A percentile compares a stretch with the other conserved stretches of the same genome.
Conservation (phyloP, 2,797 vertebrate species). For the Halcyon chelicuti region DNA sequence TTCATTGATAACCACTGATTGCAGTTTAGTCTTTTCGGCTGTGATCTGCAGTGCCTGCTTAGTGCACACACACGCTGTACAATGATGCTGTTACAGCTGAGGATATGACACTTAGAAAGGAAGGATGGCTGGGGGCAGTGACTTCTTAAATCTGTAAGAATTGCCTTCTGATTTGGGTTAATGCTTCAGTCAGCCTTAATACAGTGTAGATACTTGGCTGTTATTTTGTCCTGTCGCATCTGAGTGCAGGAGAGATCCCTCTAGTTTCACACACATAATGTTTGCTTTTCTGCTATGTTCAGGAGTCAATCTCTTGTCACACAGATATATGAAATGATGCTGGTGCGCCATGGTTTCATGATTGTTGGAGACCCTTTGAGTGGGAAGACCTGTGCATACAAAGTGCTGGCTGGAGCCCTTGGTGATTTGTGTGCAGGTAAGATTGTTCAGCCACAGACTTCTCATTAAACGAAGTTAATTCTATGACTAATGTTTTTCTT, state of each 20-base stretch:
- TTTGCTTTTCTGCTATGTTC: background rate
- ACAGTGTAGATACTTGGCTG: background rate
- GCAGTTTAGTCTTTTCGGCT: background rate
- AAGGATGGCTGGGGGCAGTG: background rate
- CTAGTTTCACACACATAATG: background rate
- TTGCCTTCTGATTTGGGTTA: background rate
- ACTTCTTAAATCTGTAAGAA: background rate
- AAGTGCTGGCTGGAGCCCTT: conserved; percentile 88
- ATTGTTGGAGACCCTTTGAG: conserved; percentile 92
- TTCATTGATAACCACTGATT: background rate
- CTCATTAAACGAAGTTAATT: background rate
- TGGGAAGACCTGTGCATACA: conserved; percentile 91
- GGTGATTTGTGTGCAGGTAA: conserved; percentile 85
- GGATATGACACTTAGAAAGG: background rate
- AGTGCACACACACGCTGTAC: background rate
- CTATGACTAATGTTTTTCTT: background rate
- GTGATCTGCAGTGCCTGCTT: background rate
- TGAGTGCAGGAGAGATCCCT: background rate
- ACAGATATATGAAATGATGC: conserved; percentile 96
- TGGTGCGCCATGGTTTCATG: conserved; percentile 95
- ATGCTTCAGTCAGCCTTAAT: background rate
- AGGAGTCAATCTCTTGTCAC: background rate
- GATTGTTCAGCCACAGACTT: background rate
- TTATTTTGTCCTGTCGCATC: background rate
- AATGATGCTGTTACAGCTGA: background rate